These are phyloP conservation scores for Pararge aegeria DNA, from an alignment of 1,140 invertebrate species.

Conservation along the genomic window DNA sequence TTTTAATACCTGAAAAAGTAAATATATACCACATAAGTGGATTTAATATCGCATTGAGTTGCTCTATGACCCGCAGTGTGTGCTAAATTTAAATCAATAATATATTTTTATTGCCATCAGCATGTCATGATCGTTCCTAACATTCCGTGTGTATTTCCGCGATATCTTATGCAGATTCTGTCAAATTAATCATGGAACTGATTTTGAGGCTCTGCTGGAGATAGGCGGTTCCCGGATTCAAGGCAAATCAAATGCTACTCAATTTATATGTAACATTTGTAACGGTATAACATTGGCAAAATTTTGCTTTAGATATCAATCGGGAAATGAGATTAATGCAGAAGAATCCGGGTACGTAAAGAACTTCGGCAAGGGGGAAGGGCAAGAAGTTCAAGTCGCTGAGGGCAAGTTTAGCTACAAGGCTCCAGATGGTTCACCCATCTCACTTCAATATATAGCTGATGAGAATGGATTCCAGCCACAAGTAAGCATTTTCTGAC, in stretches of 20 bases:
- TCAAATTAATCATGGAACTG: too few species aligned
- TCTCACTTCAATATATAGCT: slow-evolving; percentile 86
- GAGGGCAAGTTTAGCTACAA: slow-evolving; percentile 87
- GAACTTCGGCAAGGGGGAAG: slow-evolving; percentile 82
- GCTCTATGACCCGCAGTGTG: background rate
- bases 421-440: slow-evolving; percentile 86
- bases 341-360: slow-evolving; percentile 87
- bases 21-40: background rate
- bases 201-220: too few species aligned
- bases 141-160: too few species aligned
- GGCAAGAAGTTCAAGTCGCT: slow-evolving; percentile 81
- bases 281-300: background rate
- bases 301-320: slow-evolving; percentile 74
- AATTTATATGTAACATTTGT: too few species aligned
- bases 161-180: too few species aligned
- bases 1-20: too few species aligned
- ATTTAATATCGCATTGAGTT: background rate
- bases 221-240: too few species aligned
- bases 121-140: background rate
- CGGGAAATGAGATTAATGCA: slow-evolving; percentile 85
- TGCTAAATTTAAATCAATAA: background rate
- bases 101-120: background rate
- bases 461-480: slow-evolving; percentile 88
- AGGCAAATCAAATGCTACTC: too few species aligned
- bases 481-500: slow-evolving; percentile 52